These are phyloP conservation scores for Myrmecobius fasciatus DNA, from an alignment of 2,113 vertebrate species.

Conservation along the genomic window DNA sequence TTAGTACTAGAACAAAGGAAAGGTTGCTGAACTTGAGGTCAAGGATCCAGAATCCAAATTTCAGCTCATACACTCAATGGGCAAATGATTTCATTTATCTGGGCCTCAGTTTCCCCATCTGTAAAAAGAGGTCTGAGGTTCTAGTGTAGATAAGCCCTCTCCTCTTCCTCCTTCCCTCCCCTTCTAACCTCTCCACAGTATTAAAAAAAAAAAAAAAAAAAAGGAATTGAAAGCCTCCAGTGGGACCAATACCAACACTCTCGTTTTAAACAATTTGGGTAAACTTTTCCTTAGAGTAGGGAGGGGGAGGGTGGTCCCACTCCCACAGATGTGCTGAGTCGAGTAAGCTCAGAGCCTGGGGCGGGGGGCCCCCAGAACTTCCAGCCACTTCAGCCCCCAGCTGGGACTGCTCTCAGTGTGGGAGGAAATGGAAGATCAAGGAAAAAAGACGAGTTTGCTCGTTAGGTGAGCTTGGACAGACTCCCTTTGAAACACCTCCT, in stretches of 20 bases:
- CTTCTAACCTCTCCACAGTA: background rate
- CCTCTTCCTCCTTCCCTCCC: background rate
- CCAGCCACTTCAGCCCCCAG: background rate
- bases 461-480: background rate
- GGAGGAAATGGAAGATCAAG: background rate
- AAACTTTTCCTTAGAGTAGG: background rate
- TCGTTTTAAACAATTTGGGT: background rate
- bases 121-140: background rate
- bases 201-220: background rate
- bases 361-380: background rate
- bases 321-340: background rate
- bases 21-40: background rate
- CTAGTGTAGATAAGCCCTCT: background rate
- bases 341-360: background rate
- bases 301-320: background rate
- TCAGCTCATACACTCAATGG: background rate
- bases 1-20: background rate
- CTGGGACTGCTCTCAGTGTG: background rate
- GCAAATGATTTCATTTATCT: background rate
- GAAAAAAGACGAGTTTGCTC: background rate
- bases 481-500: slow-evolving; percentile 19
- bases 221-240: background rate
- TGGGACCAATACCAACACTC: background rate
- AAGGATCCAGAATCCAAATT: background rate
- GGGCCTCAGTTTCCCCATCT: background rate